Evolutionary conservation across 92 coral and sea anemone genomes (phyloP), one percentile per base, ranked within the genome.

Genomic region (Actinostola sp.): DNA sequence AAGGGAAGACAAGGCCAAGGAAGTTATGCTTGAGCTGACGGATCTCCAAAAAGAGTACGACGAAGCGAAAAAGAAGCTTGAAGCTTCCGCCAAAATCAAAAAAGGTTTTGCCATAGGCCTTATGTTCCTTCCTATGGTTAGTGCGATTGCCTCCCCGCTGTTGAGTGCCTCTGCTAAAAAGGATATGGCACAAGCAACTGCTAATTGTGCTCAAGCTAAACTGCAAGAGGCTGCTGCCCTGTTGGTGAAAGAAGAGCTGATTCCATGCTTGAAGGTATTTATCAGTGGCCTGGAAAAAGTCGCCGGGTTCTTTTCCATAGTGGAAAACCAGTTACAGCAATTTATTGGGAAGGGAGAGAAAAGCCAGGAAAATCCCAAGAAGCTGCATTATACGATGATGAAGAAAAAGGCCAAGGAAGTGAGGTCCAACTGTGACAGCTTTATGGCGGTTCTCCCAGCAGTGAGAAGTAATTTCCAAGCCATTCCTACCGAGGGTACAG

Each of bases 231-330:
- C 35, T 36, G 88, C 85, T 5, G 41, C 76, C n/a, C 23, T 74
- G 31, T 32, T 61, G 2, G 84, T 82, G 44, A 39, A 73, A 35
- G 21, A 71, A 5, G 26, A 65, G 15, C 65, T 86, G 23, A 83
- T 85, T 45, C 86, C 86, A 2, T 79, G 87, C 17, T 74, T 83
- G 17, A 32, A 63, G 32, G 1, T 14, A 24, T 66, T 88, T 41
- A 79, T 88, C 2, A 33, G 35, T 44, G 82, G 80, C 34, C 52
- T 88, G 2, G 30, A 34, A 17, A 49, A 59, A 35, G 85, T 85
- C 8, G 84, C 92, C 5, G 82, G 77, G 7, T 83, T 80, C 67
- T 84, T 75, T 80, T n/a, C n/a, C n/a, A n/a, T n/a, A n/a, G n/a
- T n/a, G n/a, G n/a, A n/a, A n/a, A n/a, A n/a, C n/a, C n/a, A n/a